Conservation (phyloP, 2,797 vertebrate species). For the Hydrocynus forskahlii region DNA sequence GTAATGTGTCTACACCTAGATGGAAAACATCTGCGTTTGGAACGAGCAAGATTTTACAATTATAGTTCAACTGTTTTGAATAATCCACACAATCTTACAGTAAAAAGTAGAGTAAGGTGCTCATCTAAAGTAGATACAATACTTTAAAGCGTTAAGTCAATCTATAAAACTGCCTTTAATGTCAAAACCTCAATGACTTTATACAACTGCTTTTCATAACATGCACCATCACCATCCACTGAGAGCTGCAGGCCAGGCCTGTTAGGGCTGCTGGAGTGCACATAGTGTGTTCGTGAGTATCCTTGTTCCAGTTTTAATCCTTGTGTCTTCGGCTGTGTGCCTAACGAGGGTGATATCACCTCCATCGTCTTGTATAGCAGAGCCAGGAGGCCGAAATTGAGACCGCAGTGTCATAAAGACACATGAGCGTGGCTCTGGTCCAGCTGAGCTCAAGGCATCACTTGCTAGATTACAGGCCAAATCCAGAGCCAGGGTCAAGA, state of each 20-base stretch:
- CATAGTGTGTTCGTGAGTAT: neutral
- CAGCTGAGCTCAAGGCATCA: constrained; percentile 44
- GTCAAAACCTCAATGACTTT: neutral
- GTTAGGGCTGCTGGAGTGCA: neutral
- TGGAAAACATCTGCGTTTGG: neutral
- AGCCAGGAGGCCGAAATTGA: constrained; percentile 56
- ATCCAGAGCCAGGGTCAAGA: constrained; percentile 52
- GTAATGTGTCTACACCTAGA: neutral
- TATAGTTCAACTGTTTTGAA: neutral
- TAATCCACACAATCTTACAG: neutral
- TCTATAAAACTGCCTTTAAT: neutral
- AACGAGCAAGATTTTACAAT: neutral
- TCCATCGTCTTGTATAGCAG: constrained; percentile 33
- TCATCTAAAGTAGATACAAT: neutral
- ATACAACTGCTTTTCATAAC: neutral
- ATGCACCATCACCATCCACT: neutral
- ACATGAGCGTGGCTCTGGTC: constrained; percentile 48
- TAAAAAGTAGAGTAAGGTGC: constrained; percentile 18
- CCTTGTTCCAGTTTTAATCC: constrained; percentile 22
- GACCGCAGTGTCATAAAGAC: constrained; percentile 53
- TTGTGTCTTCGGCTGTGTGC: constrained; percentile 19
- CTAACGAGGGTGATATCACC: constrained; percentile 45
- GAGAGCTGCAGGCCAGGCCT: no score
- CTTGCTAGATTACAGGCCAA: constrained; percentile 68
- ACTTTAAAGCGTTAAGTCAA: neutral